Evolutionary conservation across 2,888 invertebrate species (phyloP).

Genomic region (Rhagophthalmus giganteus): DNA sequence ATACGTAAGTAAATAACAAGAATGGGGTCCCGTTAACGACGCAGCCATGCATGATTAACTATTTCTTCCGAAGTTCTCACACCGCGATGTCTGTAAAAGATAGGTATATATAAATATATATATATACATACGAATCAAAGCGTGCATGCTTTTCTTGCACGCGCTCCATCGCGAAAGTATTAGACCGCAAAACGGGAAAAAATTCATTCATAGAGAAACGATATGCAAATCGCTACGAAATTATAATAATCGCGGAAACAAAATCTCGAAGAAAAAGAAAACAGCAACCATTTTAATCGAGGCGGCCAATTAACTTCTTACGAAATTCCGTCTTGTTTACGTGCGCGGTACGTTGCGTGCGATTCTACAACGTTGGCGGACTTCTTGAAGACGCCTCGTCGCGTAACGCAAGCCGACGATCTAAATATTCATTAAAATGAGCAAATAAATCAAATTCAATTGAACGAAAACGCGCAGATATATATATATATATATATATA

Average conservation of each 20-base stretch:
- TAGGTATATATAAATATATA: too few species aligned
- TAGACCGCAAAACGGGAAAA: slow-evolving; percentile 22
- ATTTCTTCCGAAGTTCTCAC: slow-evolving; percentile 28
- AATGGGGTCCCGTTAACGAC: slow-evolving; percentile 28
- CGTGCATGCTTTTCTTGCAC: slow-evolving; percentile 24
- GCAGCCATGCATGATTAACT: slow-evolving; percentile 32
- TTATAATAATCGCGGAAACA: not conserved
- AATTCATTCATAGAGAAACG: slow-evolving; percentile 21
- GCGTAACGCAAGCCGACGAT: too few species aligned
- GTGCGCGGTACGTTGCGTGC: too few species aligned
- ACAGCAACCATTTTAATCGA: slow-evolving; percentile 1
- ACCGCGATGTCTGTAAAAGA: slow-evolving; percentile 30
- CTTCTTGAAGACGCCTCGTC: too few species aligned
- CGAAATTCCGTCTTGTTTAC: too few species aligned
- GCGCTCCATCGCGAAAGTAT: slow-evolving; percentile 12
- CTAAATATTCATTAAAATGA: slow-evolving; percentile 30
- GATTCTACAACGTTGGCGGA: too few species aligned
- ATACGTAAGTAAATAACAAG: slow-evolving; percentile 30
- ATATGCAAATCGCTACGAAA: not conserved
- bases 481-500: too few species aligned
- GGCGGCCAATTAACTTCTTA: slow-evolving; percentile 17
- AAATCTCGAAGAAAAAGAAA: not conserved
- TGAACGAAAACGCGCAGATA: too few species aligned
- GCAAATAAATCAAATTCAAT: slow-evolving; percentile 29
- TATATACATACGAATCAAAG: slow-evolving; percentile 31